Evolutionary conservation across 2,888 invertebrate species (phyloP).

Genomic region (Caenorhabditis sinica): DNA sequence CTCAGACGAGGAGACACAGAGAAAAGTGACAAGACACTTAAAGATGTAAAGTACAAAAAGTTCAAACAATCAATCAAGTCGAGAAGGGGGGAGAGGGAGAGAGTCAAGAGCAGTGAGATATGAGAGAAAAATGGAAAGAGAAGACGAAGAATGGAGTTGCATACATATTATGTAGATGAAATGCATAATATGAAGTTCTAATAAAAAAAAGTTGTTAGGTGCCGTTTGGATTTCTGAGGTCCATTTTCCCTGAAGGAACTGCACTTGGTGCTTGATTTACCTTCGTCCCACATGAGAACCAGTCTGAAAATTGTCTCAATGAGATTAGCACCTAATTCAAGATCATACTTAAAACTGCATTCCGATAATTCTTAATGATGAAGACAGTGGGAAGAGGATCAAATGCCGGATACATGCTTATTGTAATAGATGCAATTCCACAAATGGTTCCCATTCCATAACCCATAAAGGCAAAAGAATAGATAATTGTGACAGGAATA

Average conservation of each 20-base stretch:
- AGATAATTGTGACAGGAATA: constrained; percentile 45
- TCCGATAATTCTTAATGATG: constrained; percentile 47
- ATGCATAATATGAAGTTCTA: background rate
- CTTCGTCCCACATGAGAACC: background rate
- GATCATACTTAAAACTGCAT: constrained; percentile 19
- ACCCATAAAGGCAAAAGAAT: constrained; percentile 34
- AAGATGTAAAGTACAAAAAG: constrained; percentile 39
- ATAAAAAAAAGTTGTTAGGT: background rate
- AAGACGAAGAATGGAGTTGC: background rate
- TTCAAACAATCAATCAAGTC: constrained; percentile 51
- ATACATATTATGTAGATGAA: background rate
- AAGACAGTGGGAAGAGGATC: constrained; percentile 53
- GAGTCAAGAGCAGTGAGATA: background rate
- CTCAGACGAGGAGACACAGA: constrained; percentile 21
- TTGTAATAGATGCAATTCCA: constrained; percentile 41
- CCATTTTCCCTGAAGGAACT: background rate
- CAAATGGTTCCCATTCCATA: constrained; percentile 32
- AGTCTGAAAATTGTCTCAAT: constrained; percentile 9
- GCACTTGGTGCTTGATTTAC: background rate
- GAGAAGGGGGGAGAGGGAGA: no score
- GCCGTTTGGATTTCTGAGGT: background rate
- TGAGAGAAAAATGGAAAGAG: background rate
- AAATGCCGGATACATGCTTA: constrained; percentile 44
- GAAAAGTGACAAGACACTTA: constrained; percentile 13
- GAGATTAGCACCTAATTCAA: background rate